Base-by-base conservation (phyloP, 92 coral and sea anemone genomes). In the Palythoa grandis region DNA sequence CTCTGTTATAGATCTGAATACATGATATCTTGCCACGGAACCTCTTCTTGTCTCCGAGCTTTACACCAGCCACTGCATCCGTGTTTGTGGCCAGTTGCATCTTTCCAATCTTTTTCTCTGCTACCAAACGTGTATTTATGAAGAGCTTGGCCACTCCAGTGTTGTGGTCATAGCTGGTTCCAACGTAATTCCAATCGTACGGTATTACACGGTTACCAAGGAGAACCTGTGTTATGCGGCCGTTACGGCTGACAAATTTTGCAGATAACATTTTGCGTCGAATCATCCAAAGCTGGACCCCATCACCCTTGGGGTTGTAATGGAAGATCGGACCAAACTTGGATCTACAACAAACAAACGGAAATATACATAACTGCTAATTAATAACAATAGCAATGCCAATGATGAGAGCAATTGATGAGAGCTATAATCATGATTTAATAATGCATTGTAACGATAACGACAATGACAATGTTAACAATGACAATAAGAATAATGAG, bases 221-320 rank as follows among this genome's bases (percentile, higher is more conserved):
- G 24, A 94, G 23, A 2, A 88, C 86, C 19, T 83, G 90, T 8
- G 93, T 90, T 78, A 85, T 88, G 29, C 94, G 94, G 11, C 97
- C 94, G 53, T 88, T 43, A 48, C 97, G 91, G 37, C 89, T 89
- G 11, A 88, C 74, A 77, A 87, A 94, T 73, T 95, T 90, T 0
- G 89, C 93, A 70, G 90, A 85, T 52, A 94, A 50, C 65, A 86
- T 90, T 50, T 76, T 86, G 50, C 83, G 90, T n/a, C 88, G 89
- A 22, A 80, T 91, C 40, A 90, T 85, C 95, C 93, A 94, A 71
- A 89, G 93, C 50, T 94, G 95, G 8, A 94, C 92, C 6, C 92
- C 95, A 89, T 92, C 89, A 7, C 93, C 95, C 43, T 88, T 94
- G 40, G 95, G 98, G 56, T 92, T 93, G 90, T 89, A 94, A 76